Evolutionary conservation across 2,888 invertebrate genomes (phyloP), one percentile per base, ranked within the genome.

Genomic region (Dicyrtomina minuta): DNA sequence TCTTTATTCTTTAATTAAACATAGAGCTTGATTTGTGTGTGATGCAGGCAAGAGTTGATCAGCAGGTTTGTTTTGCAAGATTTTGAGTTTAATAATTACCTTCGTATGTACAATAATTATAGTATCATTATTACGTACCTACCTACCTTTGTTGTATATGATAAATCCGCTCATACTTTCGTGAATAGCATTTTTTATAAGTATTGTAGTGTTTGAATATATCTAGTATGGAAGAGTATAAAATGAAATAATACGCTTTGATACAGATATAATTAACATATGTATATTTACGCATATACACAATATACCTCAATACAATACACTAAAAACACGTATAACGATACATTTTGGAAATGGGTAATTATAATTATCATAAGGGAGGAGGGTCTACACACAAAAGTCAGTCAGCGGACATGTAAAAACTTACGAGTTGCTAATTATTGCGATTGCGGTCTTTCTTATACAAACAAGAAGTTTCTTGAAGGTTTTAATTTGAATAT

Each of bases 361-460:
- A 51, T 51, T 51, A 22, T 20, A 22, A 51, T n/a, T 4, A 15
- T 51, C 20, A 15, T 51, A 15, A 17, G 17, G 51, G 51, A 20
- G 10, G 20, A 10, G 17, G 20, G 22, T 46, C 46, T 22, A 51
- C 51, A 22, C 20, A 51, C 5, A 41, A 39, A 64, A n/a, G 33
- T 64, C 64, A 64, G 64, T 64, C 64, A 39, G 39, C 53, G 17
- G 41, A 49, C 41, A 59, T 59, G 17, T 44, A 51, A 55, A 27
- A 55, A 39, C 53, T 65, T 55, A 55, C 8, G 24, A 51, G 20
- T 61, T 26, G 46, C 65, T 65, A 65, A 65, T 65, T 65, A 65
- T 65, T 65, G 65, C 65, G 55, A 55, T 61, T 44, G 65, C 65
- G 65, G 55, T 65, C 65, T 53, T 65, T 65, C 24, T 44, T 44